phyloP scores from a whole-genome alignment of 2,888 invertebrate species.

The Rhopalosiphum nymphaeae region DNA sequence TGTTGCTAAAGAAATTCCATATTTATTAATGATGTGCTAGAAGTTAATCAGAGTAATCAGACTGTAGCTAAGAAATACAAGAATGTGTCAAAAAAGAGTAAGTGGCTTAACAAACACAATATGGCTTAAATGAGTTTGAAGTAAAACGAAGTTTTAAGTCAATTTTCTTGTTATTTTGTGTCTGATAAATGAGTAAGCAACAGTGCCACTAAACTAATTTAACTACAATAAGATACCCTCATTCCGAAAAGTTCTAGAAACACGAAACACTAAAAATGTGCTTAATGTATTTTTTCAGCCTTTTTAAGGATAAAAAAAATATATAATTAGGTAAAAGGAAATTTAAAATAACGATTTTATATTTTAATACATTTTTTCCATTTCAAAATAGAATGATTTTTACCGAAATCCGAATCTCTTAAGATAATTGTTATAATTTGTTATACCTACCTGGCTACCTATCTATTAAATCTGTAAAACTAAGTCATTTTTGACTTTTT shows the following conservation, averaged over 20 bases:
- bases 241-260: background rate
- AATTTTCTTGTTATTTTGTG: slow-evolving; percentile 14
- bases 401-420: background rate
- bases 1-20: background rate
- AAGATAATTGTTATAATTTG: background rate
- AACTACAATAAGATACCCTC: background rate
- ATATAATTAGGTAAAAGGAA: background rate
- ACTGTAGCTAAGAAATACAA: background rate
- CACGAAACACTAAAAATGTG: background rate
- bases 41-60: background rate
- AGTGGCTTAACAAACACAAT: background rate
- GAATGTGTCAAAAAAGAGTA: background rate
- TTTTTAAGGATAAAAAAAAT: too few species aligned
- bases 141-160: slow-evolving; percentile 14
- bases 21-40: background rate
- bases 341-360: background rate
- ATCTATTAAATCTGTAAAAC: background rate
- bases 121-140: background rate
- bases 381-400: background rate
- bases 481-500: background rate
- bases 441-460: background rate
- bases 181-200: slow-evolving; percentile 1
- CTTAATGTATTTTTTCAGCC: background rate
- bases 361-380: background rate
- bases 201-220: background rate